Conservation (phyloP, 2,888 invertebrate species). For the Cylloceria caligata region DNA sequence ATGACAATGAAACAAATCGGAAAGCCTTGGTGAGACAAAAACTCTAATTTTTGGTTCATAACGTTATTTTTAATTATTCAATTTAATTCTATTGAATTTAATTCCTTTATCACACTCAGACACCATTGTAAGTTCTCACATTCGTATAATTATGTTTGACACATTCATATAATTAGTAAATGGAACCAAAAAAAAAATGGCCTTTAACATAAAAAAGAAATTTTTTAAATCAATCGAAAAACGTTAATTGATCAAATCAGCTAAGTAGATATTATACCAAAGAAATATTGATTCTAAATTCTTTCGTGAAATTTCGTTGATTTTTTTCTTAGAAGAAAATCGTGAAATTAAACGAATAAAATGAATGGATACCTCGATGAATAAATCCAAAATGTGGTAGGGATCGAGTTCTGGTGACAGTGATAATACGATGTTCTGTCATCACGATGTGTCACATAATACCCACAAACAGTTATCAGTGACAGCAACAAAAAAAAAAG, state of each 20-base stretch:
- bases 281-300: background rate
- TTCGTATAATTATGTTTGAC: background rate
- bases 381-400: conserved; percentile 58
- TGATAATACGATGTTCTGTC: conserved; percentile 56
- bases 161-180: background rate
- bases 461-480: background rate
- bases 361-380: conserved; percentile 53
- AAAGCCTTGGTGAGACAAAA: background rate
- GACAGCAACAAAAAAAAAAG: conserved; percentile 3
- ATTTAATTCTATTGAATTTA: background rate
- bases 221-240: background rate
- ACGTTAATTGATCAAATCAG: background rate
- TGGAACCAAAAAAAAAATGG: background rate
- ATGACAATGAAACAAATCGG: background rate
- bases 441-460: conserved; percentile 48
- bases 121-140: background rate
- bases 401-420: conserved; percentile 65
- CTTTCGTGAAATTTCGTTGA: background rate
- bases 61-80: too few relatives aligned
- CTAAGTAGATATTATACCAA: background rate
- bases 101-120: background rate
- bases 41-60: background rate
- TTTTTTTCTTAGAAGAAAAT: background rate
- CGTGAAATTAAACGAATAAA: conserved; percentile 26
- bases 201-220: background rate